Evolutionary conservation across 2,888 invertebrate species (phyloP), one percentile per base, ranked within the genome.

Genomic region (Linnaemya vulpina): DNA sequence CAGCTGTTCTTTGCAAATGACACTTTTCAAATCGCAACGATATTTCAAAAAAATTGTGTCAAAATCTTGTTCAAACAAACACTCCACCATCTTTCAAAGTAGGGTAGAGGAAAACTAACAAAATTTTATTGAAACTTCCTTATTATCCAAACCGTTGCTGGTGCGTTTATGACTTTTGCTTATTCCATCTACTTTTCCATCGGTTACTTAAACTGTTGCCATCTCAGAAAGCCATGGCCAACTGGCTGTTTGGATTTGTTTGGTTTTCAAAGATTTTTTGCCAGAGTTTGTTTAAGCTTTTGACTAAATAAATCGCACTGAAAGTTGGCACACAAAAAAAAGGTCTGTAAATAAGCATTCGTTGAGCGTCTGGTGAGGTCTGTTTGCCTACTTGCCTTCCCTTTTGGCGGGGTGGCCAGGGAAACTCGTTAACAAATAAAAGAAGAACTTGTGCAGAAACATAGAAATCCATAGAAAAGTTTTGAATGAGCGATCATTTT

Each of bases 401-500:
- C 25, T n/a, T 49, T n/a, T 49, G 35, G 10, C 71, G n/a, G 38
- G 30, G 3, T 7, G n/a, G 43, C 30, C 35, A 3, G 10, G 25
- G 25, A 67, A 84, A 75, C 51, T 79, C 51, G 65, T 75, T 71
- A 75, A 49, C 46, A 38, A 71, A 68, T 9, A 62, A 62, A n/a
- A 60, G 1, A 11, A 74, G 46, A 78, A 51, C n/a, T n/a, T n/a
- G n/a, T n/a, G 35, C 4, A 70, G 65, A 46, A 51, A 71, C 9
- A n/a, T n/a, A 30, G 51, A 62, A 71, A 20, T 13, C 58, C 58
- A 67, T 80, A 62, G 67, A 67, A 80, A 80, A 67, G 58, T 62
- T 73, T 80, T 80, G 76, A 84, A 84, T 84, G 76, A 80, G 80
- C 80, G 76, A 84, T 84, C 81, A 84, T 80, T 68, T 80, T 62